Percentiles rank a stretch among this genome's conserved stretches.
Conservation (phyloP, 1,140 invertebrate genomes). For the Schlechtendalia chinensis region DNA sequence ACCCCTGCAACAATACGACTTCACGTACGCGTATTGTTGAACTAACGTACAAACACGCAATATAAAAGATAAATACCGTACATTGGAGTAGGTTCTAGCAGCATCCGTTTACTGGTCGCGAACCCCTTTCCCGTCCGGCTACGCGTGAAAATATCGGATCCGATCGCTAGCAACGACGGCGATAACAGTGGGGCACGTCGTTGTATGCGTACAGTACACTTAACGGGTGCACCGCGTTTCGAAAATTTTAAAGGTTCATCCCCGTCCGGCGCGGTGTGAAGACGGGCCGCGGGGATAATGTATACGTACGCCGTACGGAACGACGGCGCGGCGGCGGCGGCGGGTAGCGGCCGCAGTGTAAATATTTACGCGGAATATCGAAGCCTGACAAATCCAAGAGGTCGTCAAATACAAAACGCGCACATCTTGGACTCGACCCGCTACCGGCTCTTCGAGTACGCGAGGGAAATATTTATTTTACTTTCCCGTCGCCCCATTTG, state of each 20-base stretch:
- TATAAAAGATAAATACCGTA: too few species aligned
- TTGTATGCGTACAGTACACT: not conserved
- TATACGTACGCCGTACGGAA: not conserved
- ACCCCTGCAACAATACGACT: too few species aligned
- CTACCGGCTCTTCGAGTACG: conserved; percentile 38
- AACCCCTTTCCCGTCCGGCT: not conserved
- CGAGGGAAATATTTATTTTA: conserved; percentile 40
- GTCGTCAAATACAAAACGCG: conserved; percentile 46
- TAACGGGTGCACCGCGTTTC: not conserved
- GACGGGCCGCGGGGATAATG: not conserved
- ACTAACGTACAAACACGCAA: too few species aligned
- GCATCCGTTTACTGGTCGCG: too few species aligned
- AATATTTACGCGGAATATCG: conserved; percentile 37
- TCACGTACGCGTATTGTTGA: too few species aligned
- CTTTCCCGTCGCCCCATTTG: not conserved
- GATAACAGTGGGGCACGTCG: not conserved
- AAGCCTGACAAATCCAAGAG: conserved; percentile 45
- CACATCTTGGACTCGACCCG: conserved; percentile 31
- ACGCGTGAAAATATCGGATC: not conserved
- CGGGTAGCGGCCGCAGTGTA: not conserved
- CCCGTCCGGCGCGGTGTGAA: not conserved
- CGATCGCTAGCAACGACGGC: not conserved
- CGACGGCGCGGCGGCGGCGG: too few species aligned
- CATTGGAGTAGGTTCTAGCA: too few species aligned
- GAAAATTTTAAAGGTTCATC: conserved; percentile 5